phyloP scores from a whole-genome alignment of 2,113 vertebrate genomes.

The Channa maculata region DNA sequence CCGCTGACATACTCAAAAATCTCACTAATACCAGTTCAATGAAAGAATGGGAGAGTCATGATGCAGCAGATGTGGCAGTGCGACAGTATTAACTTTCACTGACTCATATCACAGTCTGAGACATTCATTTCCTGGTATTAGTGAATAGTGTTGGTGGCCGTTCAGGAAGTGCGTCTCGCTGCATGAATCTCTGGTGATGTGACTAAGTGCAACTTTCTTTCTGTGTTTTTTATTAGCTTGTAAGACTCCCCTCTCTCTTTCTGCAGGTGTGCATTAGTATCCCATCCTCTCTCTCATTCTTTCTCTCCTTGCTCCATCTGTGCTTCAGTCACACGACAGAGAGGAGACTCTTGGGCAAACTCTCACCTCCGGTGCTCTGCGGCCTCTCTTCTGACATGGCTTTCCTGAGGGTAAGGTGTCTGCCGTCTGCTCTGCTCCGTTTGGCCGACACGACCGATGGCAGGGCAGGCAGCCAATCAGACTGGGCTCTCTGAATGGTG shows the following conservation, averaged over 20 bases:
- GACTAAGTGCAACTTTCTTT: constrained; percentile 53
- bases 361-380: constrained; percentile 93
- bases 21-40: constrained; percentile 56
- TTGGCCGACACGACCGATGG: constrained; percentile 83
- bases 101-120: constrained; percentile 14
- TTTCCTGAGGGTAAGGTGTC: constrained; percentile 97
- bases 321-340: constrained; percentile 72
- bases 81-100: constrained; percentile 3
- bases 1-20: background rate
- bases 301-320: constrained; percentile 65
- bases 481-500: constrained; percentile 97
- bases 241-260: constrained; percentile 51
- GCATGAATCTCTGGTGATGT: constrained; percentile 77
- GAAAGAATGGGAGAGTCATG: constrained; percentile 19
- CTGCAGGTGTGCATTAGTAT: constrained; percentile 83
- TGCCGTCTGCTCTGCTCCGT: constrained; percentile 93
- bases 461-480: constrained; percentile 93
- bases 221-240: constrained; percentile 31
- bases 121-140: constrained; percentile 63
- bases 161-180: constrained; percentile 53
- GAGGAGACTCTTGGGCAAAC: constrained; percentile 61
- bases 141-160: constrained; percentile 62
- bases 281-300: constrained; percentile 71
- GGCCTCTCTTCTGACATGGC: constrained; percentile 96
- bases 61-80: constrained; percentile 12